Evolutionary conservation across 2,113 vertebrate species (phyloP), one percentile per base, ranked within the genome.

Genomic region (Desmodus rotundus): DNA sequence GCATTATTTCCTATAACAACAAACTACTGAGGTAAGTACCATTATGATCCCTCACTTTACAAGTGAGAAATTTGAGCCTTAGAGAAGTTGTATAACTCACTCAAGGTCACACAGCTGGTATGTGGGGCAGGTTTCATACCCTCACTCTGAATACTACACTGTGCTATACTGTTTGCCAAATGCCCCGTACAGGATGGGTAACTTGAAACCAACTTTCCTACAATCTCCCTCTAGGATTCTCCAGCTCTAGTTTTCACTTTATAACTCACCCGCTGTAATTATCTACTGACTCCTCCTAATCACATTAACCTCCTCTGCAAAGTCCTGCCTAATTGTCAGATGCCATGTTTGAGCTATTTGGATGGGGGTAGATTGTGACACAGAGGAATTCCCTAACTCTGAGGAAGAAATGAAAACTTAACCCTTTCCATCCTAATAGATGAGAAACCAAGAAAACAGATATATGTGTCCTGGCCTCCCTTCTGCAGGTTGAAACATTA

Each of bases 11-110:
- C 87, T 93, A 54, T 24, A 80, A 83, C 47, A 87, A 41, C 77
- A 83, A 65, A 76, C 67, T 67, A 70, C 91, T 94, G 96, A 98
- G 93, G 95, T 97, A 92, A 94, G 91, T 20, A 7, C 78, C 96
- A 97, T 98, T 97, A 45, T 97, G 97, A 97, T 65, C 93, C 65
- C 24, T 77, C 78, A 56, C 89, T 54, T 58, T 36, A 72, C 86
- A 90, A 50, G 68, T 70, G 86, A 89, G 76, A 65, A 91, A 86
- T 76, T 4, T 92, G 73, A 88, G 33, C 86, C 58, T 77, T 52
- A n/a, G 33, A 56, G 58, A 92, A 85, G 72, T 56, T 61, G 67
- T 14, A 50, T 43, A n/a, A 65, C 73, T 84, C 38, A 4, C n/a
- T 73, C 45, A n/a, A 50, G 41, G 41, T 89, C 67, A 74, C 81